Evolutionary conservation across 2,888 invertebrate species (phyloP).

Genomic region (Drosophila acutilabella): DNA sequence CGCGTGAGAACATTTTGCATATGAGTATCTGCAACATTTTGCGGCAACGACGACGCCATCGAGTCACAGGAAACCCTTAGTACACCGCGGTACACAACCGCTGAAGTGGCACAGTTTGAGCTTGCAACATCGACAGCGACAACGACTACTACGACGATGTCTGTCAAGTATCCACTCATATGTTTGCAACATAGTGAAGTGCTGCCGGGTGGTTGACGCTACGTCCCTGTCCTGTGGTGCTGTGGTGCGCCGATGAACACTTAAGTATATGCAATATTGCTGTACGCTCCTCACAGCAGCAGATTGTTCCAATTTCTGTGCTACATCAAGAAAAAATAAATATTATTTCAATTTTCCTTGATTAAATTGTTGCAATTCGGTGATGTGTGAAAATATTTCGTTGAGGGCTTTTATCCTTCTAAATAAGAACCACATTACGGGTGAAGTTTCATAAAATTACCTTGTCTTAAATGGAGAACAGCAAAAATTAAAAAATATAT

Average conservation of each 20-base stretch:
- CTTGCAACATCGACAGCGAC: slow-evolving; percentile 41
- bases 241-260: slow-evolving; percentile 70
- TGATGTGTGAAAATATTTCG: slow-evolving; percentile 73
- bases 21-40: slow-evolving; percentile 47
- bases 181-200: slow-evolving; percentile 78
- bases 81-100: slow-evolving; percentile 37
- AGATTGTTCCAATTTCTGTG: slow-evolving; percentile 64
- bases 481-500: no score
- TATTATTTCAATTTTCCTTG: slow-evolving; percentile 53
- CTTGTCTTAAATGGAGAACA: not conserved
- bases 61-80: slow-evolving; percentile 77
- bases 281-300: slow-evolving; percentile 42
- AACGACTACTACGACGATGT: slow-evolving; percentile 63
- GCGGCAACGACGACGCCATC: slow-evolving; percentile 54
- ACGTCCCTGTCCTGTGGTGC: slow-evolving; percentile 61
- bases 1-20: slow-evolving; percentile 74
- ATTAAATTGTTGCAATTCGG: slow-evolving; percentile 59
- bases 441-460: not conserved
- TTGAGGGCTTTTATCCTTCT: slow-evolving; percentile 14
- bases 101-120: slow-evolving; percentile 73
- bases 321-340: slow-evolving; percentile 29
- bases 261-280: slow-evolving; percentile 69
- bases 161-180: slow-evolving; percentile 81
- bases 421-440: not conserved
- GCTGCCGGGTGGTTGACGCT: slow-evolving; percentile 45